Percentiles rank a stretch among this genome's conserved stretches.
These are phyloP conservation scores for Indicator indicator DNA, from an alignment of 2,113 vertebrate species.

Conservation along the genomic window DNA sequence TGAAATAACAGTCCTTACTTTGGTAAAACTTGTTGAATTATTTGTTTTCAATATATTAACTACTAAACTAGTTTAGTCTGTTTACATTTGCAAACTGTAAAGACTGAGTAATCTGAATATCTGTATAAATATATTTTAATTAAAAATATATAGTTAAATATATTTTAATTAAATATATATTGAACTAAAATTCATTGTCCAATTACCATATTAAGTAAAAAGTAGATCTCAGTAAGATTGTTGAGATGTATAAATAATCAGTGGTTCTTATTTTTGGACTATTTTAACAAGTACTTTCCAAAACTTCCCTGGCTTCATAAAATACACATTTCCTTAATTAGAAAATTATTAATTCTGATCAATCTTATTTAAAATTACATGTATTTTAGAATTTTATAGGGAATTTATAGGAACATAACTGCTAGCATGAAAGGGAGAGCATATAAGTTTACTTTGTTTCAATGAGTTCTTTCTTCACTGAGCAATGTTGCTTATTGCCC, in stretches of 20 bases:
- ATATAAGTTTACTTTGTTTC: conserved; percentile 3
- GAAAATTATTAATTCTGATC: not conserved
- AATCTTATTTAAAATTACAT: not conserved
- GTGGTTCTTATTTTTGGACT: not conserved
- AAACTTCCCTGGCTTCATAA: not conserved
- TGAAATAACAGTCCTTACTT: not conserved
- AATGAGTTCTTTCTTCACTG: not conserved
- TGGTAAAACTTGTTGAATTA: not conserved
- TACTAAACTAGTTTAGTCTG: not conserved
- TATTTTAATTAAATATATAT: not conserved
- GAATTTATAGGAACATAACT: not conserved
- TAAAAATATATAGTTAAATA: not conserved
- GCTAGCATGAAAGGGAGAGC: not conserved
- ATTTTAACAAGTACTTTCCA: not conserved
- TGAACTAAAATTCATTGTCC: not conserved
- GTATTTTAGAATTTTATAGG: not conserved
- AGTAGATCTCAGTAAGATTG: not conserved
- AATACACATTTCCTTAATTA: not conserved
- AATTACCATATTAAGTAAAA: not conserved
- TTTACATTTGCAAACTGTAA: not conserved
- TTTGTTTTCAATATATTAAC: not conserved
- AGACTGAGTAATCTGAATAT: not conserved
- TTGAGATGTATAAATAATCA: not conserved
- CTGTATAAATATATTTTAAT: not conserved
- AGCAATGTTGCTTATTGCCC: not conserved